Base-by-base conservation (phyloP, 2,113 vertebrate species). In the Hippocampus abdominalis region DNA sequence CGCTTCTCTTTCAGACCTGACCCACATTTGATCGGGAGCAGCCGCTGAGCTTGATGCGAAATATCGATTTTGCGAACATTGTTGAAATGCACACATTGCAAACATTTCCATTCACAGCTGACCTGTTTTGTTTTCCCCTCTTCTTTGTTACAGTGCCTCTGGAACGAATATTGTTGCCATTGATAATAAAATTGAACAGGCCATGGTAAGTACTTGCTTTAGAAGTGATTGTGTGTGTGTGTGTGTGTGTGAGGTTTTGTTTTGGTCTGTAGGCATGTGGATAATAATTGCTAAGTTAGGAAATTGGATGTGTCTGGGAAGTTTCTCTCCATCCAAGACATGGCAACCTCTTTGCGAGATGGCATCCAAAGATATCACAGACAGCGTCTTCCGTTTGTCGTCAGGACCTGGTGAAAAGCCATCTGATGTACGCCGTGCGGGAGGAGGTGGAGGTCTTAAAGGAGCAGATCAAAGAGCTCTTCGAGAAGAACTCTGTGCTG, bases 391-490 rank as follows among this genome's bases (percentile, higher is more conserved):
- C 57, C 51, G 9, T 20, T 56, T 71, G 71, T 79, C 67, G 32
- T 23, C 93, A 99, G 97, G 97, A 99, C 93, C 91, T 99, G 86
- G 97, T 99, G 90, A 98, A 99, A 94, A 99, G 97, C 94, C 96
- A 99, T 94, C 91, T 99, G 91, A 99, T 99, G 97, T 99, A 98
- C 32, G 97, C 97, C 56, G 97, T 98, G 79, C 94, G 97, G 54
- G 97, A 99, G 91, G 97, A 99, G 91, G 97, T 99, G 90, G 97
- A 99, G 94, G 97, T 99, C 83, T 87, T 99, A 90, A 99, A 98
- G 93, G 97, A 98, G 91, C 97, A 99, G 94, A 99, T 98, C 91
- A 99, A 99, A 90, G 97, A 99, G 94, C 93, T 99, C 90, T 94
- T 90, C 20, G 97, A 99, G 93, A 97, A 94, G 89, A 99, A 99